Base-by-base conservation (phyloP, 2,888 invertebrate species). In the Schizaphis graminum region DNA sequence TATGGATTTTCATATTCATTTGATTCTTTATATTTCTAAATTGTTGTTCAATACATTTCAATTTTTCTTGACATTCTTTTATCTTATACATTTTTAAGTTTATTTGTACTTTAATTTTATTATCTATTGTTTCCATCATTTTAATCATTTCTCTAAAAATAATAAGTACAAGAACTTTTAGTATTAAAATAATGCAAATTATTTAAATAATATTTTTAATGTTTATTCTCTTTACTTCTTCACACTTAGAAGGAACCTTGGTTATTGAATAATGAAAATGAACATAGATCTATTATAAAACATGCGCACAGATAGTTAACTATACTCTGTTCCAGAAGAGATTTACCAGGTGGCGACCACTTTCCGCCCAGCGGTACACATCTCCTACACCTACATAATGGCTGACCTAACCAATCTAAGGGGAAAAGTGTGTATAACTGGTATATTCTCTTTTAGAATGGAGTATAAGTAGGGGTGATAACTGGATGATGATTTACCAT, bases 1-100 rank as follows among this genome's bases (percentile, higher is more conserved):
- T 97, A 96, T 98, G 97, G 95, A 99, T 99, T 96, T 99, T 99
- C 95, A 98, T 98, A 96, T 99, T 99, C 98, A 99, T 99, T 96
- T 99, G 98, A 35, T 97, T 97, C 0, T 99, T 99, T 95, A 99
- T 97, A 94, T 98, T 96, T 96, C 98, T 97, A 95, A 99, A 97
- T 96, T 99, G 98, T 95, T 98, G 98, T 96, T 99, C 98, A 0
- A 98, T 98, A 95, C 97, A 97, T 95, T 98, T 97, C 94, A 99
- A 97, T 95, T 98, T 98, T 95, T 98, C 98, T 95, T 97, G 97
- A 61, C 98, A 96, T 93, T 98, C 96, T 95, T 97, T 97, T 95
- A 98, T 97, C 91, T 97, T 96, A 95, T 97, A 96, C 87, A 96
- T 95, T 95, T 97, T 96, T 44, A 96, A 96, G 77, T 96, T 96